A percentile compares a stretch with the other conserved stretches of the same genome.
These are phyloP conservation scores for Dorcus hopei DNA, from an alignment of 2,888 invertebrate species.

Conservation along the genomic window DNA sequence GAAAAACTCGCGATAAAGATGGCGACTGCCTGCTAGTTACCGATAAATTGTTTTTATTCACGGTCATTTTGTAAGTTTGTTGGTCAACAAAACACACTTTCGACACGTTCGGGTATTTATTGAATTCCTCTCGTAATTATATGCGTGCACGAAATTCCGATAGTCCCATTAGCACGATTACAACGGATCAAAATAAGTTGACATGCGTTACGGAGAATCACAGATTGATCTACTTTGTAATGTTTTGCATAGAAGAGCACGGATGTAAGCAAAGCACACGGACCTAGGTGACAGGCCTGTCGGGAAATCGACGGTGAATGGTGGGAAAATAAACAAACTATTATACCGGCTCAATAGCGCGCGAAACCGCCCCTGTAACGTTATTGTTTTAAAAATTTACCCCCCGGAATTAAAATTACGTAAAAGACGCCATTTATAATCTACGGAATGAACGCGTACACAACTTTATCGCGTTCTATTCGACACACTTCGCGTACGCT, in stretches of 20 bases:
- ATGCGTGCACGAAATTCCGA: conserved; percentile 8
- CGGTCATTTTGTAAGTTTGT: conserved; percentile 48
- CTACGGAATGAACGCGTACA: neutral
- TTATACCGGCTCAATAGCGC: conserved; percentile 47
- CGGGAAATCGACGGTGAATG: conserved; percentile 45
- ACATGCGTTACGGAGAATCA: conserved; percentile 46
- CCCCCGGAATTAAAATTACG: neutral
- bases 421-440: neutral
- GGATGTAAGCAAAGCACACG: conserved; percentile 38
- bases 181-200: conserved; percentile 33
- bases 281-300: conserved; percentile 49
- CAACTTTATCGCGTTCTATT: neutral
- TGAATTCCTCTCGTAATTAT: conserved; percentile 5
- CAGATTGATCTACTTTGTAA: conserved; percentile 51
- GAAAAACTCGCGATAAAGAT: conserved; percentile 58
- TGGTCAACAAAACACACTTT: conserved; percentile 44
- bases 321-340: conserved; percentile 51
- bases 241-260: conserved; percentile 49
- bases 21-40: conserved; percentile 55
- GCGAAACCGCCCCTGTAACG: conserved; percentile 42
- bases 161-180: conserved; percentile 13
- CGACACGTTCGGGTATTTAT: conserved; percentile 27
- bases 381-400: conserved; percentile 24
- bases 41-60: conserved; percentile 52
- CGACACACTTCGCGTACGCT: too few species aligned